Base-by-base conservation (phyloP, 1,140 invertebrate genomes). In the Drosophila neocordata region DNA sequence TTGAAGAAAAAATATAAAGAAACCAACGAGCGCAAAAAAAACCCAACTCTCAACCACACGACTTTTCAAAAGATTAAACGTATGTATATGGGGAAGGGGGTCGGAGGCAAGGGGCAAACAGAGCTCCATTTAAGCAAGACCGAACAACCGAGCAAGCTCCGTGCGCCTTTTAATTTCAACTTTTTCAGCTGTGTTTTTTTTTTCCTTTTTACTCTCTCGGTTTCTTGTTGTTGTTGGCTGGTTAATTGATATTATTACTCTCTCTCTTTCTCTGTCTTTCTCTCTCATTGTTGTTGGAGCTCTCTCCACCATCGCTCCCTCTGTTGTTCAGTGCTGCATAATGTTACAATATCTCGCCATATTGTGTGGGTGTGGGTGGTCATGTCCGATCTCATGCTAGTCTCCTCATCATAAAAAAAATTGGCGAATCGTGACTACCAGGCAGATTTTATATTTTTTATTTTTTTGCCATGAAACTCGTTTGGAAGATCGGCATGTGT, bases 31-130 rank as follows among this genome's bases (percentile, higher is more conserved):
- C 65, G 65, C 35, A n/a, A 31, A 34, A n/a, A 6, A 57, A 59
- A 60, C 59, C 73, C 73, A 76, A 64, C 73, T 53, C 81, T 73
- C 52, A 80, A 79, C 73, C 15, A 80, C 81, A 87, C 83, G 82
- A 88, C 82, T 85, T 84, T 87, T 82, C 84, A n/a, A 57, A 70
- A 73, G 64, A 64, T 56, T 56, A 56, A 31, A 34, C 53, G 41
- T 48, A 44, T 9, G 15, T 8, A 48, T 15, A 11, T 48, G 37
- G 20, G 62, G 6, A 52, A 59, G 58, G 58, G 51, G 37, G 68
- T 53, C 7, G 51, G 51, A 51, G 51, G 65, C 34, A n/a, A 11
- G 22, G 51, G 51, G 59, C n/a, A 51, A 20, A 61, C 61, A 61
- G 65, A 69, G 74, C 74, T 73, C 66, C 74, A 77, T 76, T 73